phyloP scores from a whole-genome alignment of 2,113 vertebrate genomes.

The Anolis carolinensis region DNA sequence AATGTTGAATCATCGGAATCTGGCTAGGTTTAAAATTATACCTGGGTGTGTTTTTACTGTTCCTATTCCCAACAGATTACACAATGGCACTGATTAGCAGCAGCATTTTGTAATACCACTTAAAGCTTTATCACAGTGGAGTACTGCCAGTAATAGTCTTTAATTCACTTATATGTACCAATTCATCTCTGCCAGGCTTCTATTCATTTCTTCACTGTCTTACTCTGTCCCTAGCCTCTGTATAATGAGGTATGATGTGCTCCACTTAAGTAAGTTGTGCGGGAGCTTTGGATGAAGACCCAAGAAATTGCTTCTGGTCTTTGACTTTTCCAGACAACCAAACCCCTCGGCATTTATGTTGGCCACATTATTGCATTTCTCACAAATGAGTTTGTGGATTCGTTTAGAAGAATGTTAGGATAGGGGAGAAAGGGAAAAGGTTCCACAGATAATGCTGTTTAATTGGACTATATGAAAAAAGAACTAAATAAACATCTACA shows the following conservation, averaged over 20 bases:
- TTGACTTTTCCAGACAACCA: conserved; percentile 59
- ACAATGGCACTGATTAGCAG: conserved; percentile 67
- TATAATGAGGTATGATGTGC: conserved; percentile 62
- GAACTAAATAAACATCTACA: not conserved
- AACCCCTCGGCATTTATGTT: conserved; percentile 60
- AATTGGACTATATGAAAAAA: conserved; percentile 31
- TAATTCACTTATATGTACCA: conserved; percentile 79
- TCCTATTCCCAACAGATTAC: conserved; percentile 59
- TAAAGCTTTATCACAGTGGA: conserved; percentile 72
- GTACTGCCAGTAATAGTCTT: conserved; percentile 77
- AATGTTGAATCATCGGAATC: conserved; percentile 65
- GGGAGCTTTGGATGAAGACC: conserved; percentile 24
- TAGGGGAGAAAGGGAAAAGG: conserved; percentile 35
- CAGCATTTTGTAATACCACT: conserved; percentile 74
- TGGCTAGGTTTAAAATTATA: conserved; percentile 68
- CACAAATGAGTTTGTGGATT: conserved; percentile 46
- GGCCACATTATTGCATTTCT: conserved; percentile 66
- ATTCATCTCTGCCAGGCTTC: conserved; percentile 76
- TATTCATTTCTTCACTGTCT: conserved; percentile 76
- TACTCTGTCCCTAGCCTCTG: conserved; percentile 60
- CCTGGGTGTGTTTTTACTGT: conserved; percentile 60
- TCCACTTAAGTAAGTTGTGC: conserved; percentile 67
- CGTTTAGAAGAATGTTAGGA: conserved; percentile 47
- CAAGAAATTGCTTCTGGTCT: conserved; percentile 62
- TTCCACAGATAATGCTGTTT: conserved; percentile 43